Evolutionary conservation across 2,888 invertebrate genomes (phyloP), one percentile per base, ranked within the genome.

Genomic region (Cheilosia vernalis): DNA sequence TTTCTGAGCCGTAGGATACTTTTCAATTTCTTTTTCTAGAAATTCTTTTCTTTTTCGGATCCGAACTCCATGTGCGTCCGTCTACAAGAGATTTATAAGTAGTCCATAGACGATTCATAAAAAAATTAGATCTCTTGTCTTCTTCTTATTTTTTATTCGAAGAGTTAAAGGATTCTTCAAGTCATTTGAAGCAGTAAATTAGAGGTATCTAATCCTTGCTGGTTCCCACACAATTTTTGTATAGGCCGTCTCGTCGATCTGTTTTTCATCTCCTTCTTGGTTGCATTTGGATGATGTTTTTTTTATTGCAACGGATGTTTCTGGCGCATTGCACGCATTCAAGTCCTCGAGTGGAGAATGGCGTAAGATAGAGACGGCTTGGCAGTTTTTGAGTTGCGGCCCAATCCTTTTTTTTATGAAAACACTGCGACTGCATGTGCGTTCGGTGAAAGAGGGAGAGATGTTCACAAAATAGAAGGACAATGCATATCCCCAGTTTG

Each of bases 141-240:
- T 44, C 21, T 15, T 61, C 27, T 61, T n/a, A n/a, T 58, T 53
- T 24, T 63, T 58, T 53, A 44, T 67, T 33, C 19, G 58, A 47
- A 42, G 61, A 47, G 76, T 60, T 85, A 85, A 85, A 85, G 76
- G 80, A 80, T 85, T 85, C 80, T 76, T 80, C 27, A 51, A 85
- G 76, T 76, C 85, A 85, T 80, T 69, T 63, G 76, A 80, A 61
- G 84, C 69, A 80, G 70, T 80, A 85, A 85, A 85, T 80, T 85
- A 76, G 76, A 85, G 85, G 85, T 85, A 80, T 78, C 80, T 78
- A 85, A 85, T 85, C 85, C 85, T 85, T 80, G 56, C 80, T 56
- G 76, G 85, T 85, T 85, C 85, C 85, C 85, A 85, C 84, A 85
- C 84, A 80, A 56, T 42, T 61, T 73, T 72, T 63, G 21, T 67